Evolutionary conservation across 2,797 vertebrate species (phyloP), one percentile per base, ranked within the genome.

Genomic region (Poecilia velifera): DNA sequence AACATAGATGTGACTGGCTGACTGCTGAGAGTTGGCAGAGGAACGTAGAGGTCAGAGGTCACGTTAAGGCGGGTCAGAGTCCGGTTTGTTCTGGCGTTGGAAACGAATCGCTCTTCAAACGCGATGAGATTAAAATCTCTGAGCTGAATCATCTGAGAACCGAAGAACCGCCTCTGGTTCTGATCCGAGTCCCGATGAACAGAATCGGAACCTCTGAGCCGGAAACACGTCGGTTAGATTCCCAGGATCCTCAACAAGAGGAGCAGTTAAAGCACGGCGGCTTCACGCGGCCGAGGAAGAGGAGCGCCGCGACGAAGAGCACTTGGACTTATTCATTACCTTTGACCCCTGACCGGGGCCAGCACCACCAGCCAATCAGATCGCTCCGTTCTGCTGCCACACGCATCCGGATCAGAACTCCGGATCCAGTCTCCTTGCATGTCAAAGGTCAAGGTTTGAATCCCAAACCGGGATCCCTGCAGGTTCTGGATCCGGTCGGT

Each of bases 251-350:
- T 87, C 55, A 75, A 71, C 46, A 76, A 59, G 0, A 73, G 36
- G 73, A 79, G 25, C 49, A 88, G 76, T 84, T 91, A 87, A 92
- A 73, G 88, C 88, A 86, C 85, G 0, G 8, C 0, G 76, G 79
- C 89, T 88, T 90, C 85, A 84, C 90, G 94, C 92, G 92, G 93
- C 91, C 18, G 74, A 72, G 70, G 77, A 57, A 47, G 59, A 79
- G 66, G 74, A 78, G 78, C 47, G 49, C 87, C 78, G 16, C 66
- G 77, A 83, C 51, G 85, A 93, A 92, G 86, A 90, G 89, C 88
- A 91, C 92, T 89, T 93, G 45, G 75, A 79, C 83, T 71, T 2
- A 31, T 84, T 84, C 72, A 81, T 86, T 73, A 53, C 2, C 74
- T 82, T 83, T 76, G 57, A 84, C 72, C 59, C 66, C 72, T 84